These are phyloP conservation scores for Folsomia manolachei DNA, from an alignment of 2,888 invertebrate species.

Conservation along the genomic window DNA sequence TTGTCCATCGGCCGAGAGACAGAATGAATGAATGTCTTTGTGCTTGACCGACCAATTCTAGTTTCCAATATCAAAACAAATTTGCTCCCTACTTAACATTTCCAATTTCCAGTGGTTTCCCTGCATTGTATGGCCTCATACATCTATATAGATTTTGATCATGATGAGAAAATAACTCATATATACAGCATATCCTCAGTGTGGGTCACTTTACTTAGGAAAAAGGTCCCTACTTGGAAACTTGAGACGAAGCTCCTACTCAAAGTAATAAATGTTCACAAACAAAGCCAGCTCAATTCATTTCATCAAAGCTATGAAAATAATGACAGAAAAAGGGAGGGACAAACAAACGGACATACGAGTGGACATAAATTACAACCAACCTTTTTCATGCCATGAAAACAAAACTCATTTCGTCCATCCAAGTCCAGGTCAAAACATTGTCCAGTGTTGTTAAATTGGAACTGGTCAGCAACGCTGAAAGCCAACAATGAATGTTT, in stretches of 20 bases:
- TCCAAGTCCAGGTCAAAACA: not conserved
- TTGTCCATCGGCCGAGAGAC: not conserved
- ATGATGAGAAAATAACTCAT: not conserved
- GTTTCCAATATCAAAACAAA: not conserved
- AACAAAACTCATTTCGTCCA: not conserved
- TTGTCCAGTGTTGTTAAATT: too few relatives aligned
- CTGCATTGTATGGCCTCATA: too few relatives aligned
- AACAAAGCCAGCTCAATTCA: not conserved
- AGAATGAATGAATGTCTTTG: too few relatives aligned
- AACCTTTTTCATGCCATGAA: not conserved
- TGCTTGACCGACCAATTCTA: not conserved
- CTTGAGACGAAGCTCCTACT: not conserved
- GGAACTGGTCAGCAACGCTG: not conserved
- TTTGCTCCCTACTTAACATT: not conserved
- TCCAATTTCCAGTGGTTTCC: not conserved
- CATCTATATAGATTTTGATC: too few relatives aligned
- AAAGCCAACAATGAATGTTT: too few relatives aligned
- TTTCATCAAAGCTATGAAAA: not conserved
- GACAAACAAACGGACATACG: not conserved
- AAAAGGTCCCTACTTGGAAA: not conserved
- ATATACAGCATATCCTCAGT: too few relatives aligned
- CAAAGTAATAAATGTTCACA: not conserved
- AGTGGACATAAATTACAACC: not conserved
- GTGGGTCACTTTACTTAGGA: not conserved
- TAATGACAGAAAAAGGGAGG: not conserved